Evolutionary conservation across 2,113 vertebrate genomes (phyloP).

Genomic region (Meriones unguiculatus): DNA sequence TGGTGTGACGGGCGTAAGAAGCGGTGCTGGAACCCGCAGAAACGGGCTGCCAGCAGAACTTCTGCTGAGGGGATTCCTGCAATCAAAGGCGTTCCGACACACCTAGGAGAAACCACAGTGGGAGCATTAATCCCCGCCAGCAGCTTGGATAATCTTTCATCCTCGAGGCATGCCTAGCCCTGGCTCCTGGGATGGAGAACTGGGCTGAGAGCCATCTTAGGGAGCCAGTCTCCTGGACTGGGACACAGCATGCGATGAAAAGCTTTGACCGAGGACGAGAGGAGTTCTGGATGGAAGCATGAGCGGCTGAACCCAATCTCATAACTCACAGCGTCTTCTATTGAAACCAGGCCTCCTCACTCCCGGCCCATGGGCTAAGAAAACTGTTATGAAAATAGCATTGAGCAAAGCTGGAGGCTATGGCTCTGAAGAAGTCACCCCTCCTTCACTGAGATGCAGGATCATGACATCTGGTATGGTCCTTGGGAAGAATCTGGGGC

Average conservation of each 20-base stretch:
- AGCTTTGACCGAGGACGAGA: not conserved
- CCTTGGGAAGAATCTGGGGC: not conserved
- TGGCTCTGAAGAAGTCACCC: not conserved
- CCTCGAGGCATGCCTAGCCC: not conserved
- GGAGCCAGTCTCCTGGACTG: constrained; percentile 25
- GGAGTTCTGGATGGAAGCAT: not conserved
- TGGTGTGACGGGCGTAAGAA: fast-evolving
- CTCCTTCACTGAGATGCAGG: not conserved
- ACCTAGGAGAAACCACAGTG: not conserved
- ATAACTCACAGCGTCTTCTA: not conserved
- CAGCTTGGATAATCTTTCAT: constrained; percentile 9
- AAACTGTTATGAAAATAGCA: constrained; percentile 51
- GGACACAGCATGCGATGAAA: constrained; percentile 46
- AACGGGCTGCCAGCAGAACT: not conserved
- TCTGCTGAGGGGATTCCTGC: not conserved
- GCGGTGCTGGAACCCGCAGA: not conserved
- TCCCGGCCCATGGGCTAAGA: constrained; percentile 49
- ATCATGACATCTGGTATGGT: not conserved
- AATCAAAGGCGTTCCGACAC: not conserved
- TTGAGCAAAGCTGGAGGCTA: not conserved
- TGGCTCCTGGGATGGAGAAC: constrained; percentile 10
- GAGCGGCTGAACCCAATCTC: not conserved
- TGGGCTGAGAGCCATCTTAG: constrained; percentile 39
- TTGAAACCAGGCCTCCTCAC: constrained; percentile 65
- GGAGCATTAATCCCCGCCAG: not conserved